A percentile compares a stretch with the other conserved stretches of the same genome.
These are phyloP conservation scores for Drosophila elegans DNA, from an alignment of 1,140 invertebrate genomes.

Conservation along the genomic window DNA sequence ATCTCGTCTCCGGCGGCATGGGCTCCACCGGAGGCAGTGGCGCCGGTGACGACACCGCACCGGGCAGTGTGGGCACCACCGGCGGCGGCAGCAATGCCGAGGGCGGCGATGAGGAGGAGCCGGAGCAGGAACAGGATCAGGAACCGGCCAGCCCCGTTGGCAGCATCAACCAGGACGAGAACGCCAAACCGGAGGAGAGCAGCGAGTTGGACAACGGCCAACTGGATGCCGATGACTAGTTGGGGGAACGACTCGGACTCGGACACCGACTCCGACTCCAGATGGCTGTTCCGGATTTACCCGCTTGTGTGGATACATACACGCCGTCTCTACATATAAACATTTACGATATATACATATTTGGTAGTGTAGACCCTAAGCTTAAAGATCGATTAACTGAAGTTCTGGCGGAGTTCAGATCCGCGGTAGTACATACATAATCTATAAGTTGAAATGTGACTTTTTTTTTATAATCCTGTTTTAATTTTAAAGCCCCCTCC, in stretches of 20 bases:
- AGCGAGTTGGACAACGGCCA: conserved; percentile 50
- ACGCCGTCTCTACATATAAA: conserved; percentile 4
- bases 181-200: conserved; percentile 57
- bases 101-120: conserved; percentile 37
- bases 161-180: conserved; percentile 67
- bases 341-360: conserved; percentile 7
- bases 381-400: background rate
- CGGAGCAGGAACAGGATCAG: conserved; percentile 16
- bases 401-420: background rate
- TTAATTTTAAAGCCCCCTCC: background rate
- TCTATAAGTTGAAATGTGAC: conserved; percentile 5
- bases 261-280: background rate
- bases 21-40: conserved; percentile 24
- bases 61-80: conserved; percentile 56
- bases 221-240: conserved; percentile 42
- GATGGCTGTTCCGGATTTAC: conserved; percentile 2
- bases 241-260: background rate
- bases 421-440: conserved; percentile 15
- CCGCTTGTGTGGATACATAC: conserved; percentile 12
- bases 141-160: conserved; percentile 48
- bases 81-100: conserved; percentile 44
- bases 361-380: conserved; percentile 29
- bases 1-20: conserved; percentile 1
- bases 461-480: background rate
- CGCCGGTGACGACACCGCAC: conserved; percentile 45